These are phyloP conservation scores for Protophormia terraenovae DNA, from an alignment of 2,888 invertebrate genomes.

Conservation along the genomic window DNA sequence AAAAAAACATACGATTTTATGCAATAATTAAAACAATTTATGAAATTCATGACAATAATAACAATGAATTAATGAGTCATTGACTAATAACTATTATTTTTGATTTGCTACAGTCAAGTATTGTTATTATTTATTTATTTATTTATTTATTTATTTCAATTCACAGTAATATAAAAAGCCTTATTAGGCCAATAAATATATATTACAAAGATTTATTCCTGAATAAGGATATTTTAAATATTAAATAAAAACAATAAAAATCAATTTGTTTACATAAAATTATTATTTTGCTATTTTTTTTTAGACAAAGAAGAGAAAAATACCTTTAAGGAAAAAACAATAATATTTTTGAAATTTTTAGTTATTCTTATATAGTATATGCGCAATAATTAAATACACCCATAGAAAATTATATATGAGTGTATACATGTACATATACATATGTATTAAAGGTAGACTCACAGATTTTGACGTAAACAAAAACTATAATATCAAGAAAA, in stretches of 20 bases:
- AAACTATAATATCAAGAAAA: not conserved
- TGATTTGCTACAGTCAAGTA: too few species aligned
- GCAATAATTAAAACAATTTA: constrained; percentile 13
- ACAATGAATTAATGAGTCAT: constrained; percentile 24
- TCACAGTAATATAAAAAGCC: too few species aligned
- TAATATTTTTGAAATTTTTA: not conserved
- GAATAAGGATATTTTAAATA: too few species aligned
- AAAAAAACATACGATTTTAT: not conserved
- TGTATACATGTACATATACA: not conserved
- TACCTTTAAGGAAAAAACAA: not conserved
- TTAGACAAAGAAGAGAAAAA: not conserved
- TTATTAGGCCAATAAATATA: too few species aligned
- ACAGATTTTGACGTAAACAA: not conserved
- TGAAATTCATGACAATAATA: constrained; percentile 35
- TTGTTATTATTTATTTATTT: not conserved
- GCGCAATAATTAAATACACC: not conserved
- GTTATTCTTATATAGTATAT: not conserved
- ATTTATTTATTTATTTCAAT: too few species aligned
- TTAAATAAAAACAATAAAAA: too few species aligned
- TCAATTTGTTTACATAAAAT: not conserved
- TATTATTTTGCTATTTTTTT: not conserved
- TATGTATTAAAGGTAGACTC: not conserved
- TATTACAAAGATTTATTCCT: too few species aligned
- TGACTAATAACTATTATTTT: not conserved
- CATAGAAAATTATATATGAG: not conserved